A percentile compares a stretch with the other conserved stretches of the same genome.
Evolutionary conservation across 2,888 invertebrate genomes (phyloP).

Genomic region (Cistogaster globosa): DNA sequence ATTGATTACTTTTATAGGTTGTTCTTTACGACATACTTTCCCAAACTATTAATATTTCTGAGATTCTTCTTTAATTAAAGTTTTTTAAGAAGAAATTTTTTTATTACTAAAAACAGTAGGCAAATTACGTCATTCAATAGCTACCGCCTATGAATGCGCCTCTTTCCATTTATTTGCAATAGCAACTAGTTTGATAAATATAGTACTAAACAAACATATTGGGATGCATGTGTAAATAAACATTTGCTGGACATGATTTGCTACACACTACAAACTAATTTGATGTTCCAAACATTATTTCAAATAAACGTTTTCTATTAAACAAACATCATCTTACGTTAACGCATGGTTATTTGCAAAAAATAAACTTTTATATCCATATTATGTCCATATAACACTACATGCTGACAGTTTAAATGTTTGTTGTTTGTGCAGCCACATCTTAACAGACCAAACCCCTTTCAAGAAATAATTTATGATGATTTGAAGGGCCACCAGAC

Average conservation of each 20-base stretch:
- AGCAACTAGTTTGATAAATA: no score
- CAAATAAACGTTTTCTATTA: conserved; percentile 18
- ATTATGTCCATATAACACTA: conserved; percentile 8
- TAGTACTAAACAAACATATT: not conserved
- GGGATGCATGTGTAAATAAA: conserved; percentile 4
- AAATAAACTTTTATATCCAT: conserved; percentile 14
- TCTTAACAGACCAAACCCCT: conserved; percentile 16
- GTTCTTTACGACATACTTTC: no score
- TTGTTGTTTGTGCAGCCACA: conserved; percentile 37
- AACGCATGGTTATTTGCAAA: conserved; percentile 29
- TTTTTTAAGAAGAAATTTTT: no score
- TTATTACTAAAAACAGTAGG: no score
- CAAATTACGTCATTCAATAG: no score
- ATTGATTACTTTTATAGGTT: no score
- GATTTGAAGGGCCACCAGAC: not conserved
- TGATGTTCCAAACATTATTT: conserved; percentile 34
- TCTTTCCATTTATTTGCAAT: no score
- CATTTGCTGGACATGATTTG: conserved; percentile 25
- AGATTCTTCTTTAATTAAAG: no score
- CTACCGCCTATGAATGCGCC: no score
- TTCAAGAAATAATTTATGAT: conserved; percentile 2
- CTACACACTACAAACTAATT: conserved; percentile 28
- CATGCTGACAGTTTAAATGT: conserved; percentile 31
- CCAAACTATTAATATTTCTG: no score
- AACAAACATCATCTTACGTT: conserved; percentile 34